A percentile compares a stretch with the other conserved stretches of the same genome.
Evolutionary conservation across 2,888 invertebrate species (phyloP).

Genomic region (Cremastobaeus sp.): DNA sequence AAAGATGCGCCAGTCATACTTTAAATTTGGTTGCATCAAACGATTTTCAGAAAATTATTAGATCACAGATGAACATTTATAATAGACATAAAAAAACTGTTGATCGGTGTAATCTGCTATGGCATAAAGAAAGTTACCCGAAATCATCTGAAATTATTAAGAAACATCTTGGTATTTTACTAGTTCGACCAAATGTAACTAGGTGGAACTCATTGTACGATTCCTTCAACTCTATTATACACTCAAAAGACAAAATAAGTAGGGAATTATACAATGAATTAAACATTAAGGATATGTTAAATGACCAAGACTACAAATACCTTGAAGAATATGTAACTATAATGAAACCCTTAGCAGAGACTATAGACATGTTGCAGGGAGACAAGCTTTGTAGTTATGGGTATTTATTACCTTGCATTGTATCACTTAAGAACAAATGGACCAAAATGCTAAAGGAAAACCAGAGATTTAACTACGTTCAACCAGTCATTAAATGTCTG

Average conservation of each 20-base stretch:
- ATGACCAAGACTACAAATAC: not conserved
- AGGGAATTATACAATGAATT: not conserved
- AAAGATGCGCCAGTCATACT: not conserved
- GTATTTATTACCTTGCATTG: not conserved
- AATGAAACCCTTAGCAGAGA: not conserved
- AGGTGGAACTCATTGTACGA: constrained; percentile 4
- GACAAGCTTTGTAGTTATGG: too few relatives aligned
- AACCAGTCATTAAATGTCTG: not conserved
- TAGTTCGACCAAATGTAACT: not conserved
- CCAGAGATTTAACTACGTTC: not conserved
- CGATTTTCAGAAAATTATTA: not conserved
- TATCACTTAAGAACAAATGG: constrained; percentile 6
- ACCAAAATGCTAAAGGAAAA: not conserved
- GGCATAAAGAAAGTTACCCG: not conserved
- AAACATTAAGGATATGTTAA: not conserved
- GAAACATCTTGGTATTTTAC: not conserved
- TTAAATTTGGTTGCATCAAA: not conserved
- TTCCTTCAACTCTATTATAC: not conserved
- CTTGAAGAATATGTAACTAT: not conserved
- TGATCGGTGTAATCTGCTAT: not conserved
- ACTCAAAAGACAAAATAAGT: not conserved
- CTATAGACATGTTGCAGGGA: constrained; percentile 1
- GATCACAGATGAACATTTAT: too few relatives aligned
- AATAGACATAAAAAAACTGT: not conserved
- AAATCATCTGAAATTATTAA: not conserved